Conservation (phyloP, 2,797 vertebrate species). For the Schizothorax lantsangensis region DNA sequence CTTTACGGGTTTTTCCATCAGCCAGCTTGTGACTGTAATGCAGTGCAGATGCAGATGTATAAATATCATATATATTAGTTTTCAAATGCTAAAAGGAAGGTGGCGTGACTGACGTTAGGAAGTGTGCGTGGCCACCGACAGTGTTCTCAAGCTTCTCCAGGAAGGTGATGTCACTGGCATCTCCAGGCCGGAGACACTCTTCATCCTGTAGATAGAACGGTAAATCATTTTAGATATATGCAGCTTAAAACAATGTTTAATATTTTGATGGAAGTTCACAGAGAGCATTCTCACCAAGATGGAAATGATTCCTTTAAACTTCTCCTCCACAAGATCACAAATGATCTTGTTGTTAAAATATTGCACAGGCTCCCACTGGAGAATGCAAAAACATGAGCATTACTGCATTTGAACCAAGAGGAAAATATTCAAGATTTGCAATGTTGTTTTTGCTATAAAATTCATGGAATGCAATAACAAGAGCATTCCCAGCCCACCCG, state of each 20-base stretch:
- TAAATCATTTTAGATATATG: background rate
- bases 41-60: background rate
- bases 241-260: background rate
- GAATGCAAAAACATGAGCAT: slow-evolving; percentile 39
- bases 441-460: slow-evolving; percentile 36
- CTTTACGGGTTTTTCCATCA: slow-evolving; percentile 92
- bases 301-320: slow-evolving; percentile 98
- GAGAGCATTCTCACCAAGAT: slow-evolving; percentile 83
- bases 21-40: slow-evolving; percentile 91
- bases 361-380: slow-evolving; percentile 96
- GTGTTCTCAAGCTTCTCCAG: slow-evolving; percentile 95
- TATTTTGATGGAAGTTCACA: background rate
- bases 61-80: background rate
- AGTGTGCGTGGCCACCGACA: slow-evolving; percentile 92
- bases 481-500: slow-evolving; percentile 55
- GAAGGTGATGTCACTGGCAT: slow-evolving; percentile 94
- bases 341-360: slow-evolving; percentile 99
- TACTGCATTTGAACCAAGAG: slow-evolving; percentile 15
- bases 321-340: slow-evolving; percentile 97
- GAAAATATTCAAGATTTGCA: slow-evolving; percentile 41
- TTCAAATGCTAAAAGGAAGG: background rate
- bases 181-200: slow-evolving; percentile 95
- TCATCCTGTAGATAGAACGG: slow-evolving; percentile 84
- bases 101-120: slow-evolving; percentile 89
- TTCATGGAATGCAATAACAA: slow-evolving; percentile 63